Evolutionary conservation across 2,113 vertebrate genomes (phyloP).

Genomic region (Sialia sialis): DNA sequence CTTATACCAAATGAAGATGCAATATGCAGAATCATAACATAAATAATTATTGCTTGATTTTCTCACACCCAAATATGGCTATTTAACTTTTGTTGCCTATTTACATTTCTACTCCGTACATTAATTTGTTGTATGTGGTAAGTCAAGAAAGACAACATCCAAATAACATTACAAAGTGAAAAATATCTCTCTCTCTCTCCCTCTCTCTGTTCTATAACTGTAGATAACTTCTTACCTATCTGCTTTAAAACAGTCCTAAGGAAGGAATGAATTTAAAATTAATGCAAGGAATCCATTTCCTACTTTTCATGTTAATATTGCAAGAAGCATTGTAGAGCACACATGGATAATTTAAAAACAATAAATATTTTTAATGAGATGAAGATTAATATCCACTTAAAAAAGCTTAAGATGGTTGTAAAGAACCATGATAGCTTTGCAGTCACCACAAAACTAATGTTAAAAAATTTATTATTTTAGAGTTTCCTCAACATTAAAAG

Average conservation of each 20-base stretch:
- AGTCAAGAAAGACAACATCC: background rate
- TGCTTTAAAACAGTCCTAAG: background rate
- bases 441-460: background rate
- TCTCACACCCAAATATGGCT: background rate
- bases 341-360: background rate
- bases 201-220: background rate
- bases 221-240: background rate
- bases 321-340: background rate
- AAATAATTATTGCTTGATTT: background rate
- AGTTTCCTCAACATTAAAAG: background rate
- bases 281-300: background rate
- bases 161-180: background rate
- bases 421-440: background rate
- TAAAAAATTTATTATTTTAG: background rate
- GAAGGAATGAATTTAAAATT: background rate
- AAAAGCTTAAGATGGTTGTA: background rate
- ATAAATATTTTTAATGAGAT: background rate
- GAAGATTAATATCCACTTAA: background rate
- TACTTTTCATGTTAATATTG: background rate
- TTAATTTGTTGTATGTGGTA: background rate
- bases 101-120: background rate
- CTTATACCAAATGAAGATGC: background rate
- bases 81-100: background rate
- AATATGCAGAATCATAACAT: background rate
- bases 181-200: background rate